phyloP scores from a whole-genome alignment of 1,140 invertebrate genomes.

The Bradysia coprophila region DNA sequence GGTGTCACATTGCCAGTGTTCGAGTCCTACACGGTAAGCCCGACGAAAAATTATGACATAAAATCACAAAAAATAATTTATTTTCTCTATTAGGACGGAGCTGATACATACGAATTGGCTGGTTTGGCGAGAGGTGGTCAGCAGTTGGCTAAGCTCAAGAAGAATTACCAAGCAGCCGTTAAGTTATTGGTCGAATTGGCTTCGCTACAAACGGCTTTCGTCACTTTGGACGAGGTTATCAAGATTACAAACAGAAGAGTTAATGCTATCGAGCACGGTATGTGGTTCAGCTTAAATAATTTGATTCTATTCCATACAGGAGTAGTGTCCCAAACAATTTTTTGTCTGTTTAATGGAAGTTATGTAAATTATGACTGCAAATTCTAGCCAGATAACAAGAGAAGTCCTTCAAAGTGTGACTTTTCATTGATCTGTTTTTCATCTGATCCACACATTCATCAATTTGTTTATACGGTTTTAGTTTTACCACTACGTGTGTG shows the following conservation, averaged over 20 bases:
- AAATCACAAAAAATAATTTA: not conserved
- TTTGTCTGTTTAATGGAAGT: too few relatives aligned
- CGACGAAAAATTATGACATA: not conserved
- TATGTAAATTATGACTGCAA: too few relatives aligned
- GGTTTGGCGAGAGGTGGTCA: slow-evolving; percentile 88
- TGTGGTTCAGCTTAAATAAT: too few relatives aligned
- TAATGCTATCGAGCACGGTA: slow-evolving; percentile 98
- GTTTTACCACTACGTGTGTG: too few relatives aligned
- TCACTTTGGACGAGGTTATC: slow-evolving; percentile 92
- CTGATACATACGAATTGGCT: slow-evolving; percentile 83
- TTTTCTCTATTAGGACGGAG: slow-evolving; percentile 53
- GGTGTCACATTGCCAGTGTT: slow-evolving; percentile 93
- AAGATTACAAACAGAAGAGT: slow-evolving; percentile 97
- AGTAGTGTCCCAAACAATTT: too few relatives aligned
- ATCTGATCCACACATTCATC: too few relatives aligned
- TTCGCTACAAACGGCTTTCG: slow-evolving; percentile 91
- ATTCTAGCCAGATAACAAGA: too few relatives aligned
- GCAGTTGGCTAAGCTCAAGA: slow-evolving; percentile 86
- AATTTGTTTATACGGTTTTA: too few relatives aligned
- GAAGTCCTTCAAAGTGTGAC: too few relatives aligned
- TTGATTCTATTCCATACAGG: too few relatives aligned
- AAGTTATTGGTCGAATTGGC: slow-evolving; percentile 86
- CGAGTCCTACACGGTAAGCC: slow-evolving; percentile 52
- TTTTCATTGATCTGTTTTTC: too few relatives aligned
- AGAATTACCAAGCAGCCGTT: slow-evolving; percentile 86